Evolutionary conservation across 2,888 invertebrate genomes (phyloP).

Genomic region (Drepanosiphum platanoidis): DNA sequence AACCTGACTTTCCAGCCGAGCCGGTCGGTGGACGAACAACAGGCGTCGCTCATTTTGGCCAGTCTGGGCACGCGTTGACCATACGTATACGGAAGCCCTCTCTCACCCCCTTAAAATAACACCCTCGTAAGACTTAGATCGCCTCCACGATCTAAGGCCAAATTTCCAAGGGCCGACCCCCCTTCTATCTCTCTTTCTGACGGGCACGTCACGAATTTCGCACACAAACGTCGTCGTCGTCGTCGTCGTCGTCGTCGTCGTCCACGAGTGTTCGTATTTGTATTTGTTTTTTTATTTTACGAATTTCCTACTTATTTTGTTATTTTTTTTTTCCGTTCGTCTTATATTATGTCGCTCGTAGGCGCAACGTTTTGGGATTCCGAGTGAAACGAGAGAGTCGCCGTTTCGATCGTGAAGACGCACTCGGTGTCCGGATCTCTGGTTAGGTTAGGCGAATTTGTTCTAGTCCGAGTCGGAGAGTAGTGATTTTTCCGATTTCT

Average conservation of each 20-base stretch:
- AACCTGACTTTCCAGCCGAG: conserved; percentile 54
- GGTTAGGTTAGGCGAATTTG: too few species aligned
- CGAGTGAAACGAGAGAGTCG: too few species aligned
- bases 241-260: background rate
- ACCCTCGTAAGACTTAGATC: too few species aligned
- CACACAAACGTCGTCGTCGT: background rate
- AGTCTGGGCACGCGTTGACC: conserved; percentile 47
- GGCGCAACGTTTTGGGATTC: too few species aligned
- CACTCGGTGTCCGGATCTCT: too few species aligned
- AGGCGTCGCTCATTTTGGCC: conserved; percentile 45
- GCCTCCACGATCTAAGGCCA: background rate
- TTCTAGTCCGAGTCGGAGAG: too few species aligned
- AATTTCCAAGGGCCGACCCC: background rate
- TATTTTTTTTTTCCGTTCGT: background rate
- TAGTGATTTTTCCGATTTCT: too few species aligned
- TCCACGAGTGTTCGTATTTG: background rate
- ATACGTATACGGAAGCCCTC: background rate
- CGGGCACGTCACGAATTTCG: background rate
- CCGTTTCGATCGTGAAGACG: too few species aligned
- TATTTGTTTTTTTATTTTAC: background rate
- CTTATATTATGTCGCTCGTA: too few species aligned
- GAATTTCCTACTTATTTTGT: background rate
- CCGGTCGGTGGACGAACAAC: conserved; percentile 54
- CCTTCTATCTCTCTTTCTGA: background rate
- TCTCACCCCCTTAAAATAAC: background rate